Evolutionary conservation across 2,113 vertebrate species (phyloP).

Genomic region (Gorsachius goisagi): DNA sequence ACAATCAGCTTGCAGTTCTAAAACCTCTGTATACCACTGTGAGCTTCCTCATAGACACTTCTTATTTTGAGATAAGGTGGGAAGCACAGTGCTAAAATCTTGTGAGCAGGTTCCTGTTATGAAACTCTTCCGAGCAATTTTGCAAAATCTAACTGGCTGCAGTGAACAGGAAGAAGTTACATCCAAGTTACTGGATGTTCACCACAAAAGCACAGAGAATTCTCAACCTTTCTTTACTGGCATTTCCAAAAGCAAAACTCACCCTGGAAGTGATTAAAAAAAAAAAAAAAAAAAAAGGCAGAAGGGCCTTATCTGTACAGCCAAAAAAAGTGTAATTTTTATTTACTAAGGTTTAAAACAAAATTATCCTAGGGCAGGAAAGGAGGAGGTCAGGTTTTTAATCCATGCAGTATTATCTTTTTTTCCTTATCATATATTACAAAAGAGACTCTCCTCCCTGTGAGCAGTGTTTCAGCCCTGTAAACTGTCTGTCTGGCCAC

Average conservation of each 20-base stretch:
- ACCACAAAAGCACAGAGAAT: background rate
- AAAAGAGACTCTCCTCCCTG: background rate
- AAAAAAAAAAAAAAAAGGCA: too few relatives aligned
- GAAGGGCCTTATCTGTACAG: background rate
- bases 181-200: background rate
- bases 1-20: background rate
- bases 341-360: background rate
- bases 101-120: background rate
- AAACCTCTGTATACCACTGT: background rate
- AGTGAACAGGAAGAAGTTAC: background rate
- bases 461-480: conserved; percentile 29
- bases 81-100: background rate
- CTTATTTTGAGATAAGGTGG: background rate
- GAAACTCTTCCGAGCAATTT: background rate
- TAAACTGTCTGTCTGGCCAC: background rate
- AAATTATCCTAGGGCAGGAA: background rate
- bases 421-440: background rate
- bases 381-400: conserved; percentile 28
- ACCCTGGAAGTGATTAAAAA: background rate
- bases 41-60: background rate
- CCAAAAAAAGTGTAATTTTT: background rate
- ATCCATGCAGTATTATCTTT: background rate
- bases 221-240: background rate
- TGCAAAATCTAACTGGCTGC: background rate
- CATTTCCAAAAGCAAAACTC: background rate